A percentile compares a stretch with the other conserved stretches of the same genome.
These are phyloP conservation scores for Cepphus grylle DNA, from an alignment of 2,113 vertebrate species.

Conservation along the genomic window DNA sequence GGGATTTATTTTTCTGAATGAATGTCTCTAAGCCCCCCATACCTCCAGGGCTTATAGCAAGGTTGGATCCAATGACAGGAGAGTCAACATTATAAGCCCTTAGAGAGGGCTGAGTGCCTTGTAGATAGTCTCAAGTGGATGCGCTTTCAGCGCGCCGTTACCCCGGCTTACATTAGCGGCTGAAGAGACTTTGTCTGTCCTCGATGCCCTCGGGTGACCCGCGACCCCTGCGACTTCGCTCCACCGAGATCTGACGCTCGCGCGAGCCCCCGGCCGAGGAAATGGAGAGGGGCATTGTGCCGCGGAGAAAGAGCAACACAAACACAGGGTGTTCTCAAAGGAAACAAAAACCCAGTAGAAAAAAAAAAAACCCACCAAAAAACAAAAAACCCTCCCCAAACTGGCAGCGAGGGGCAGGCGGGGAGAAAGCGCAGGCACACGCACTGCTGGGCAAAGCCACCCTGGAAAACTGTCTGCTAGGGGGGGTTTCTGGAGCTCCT, in stretches of 20 bases:
- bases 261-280: slow-evolving; percentile 68
- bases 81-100: slow-evolving; percentile 80
- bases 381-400: background rate
- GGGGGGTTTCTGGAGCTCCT: background rate
- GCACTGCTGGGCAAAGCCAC: accelerated
- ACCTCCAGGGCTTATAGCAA: slow-evolving; percentile 75
- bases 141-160: slow-evolving; percentile 77
- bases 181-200: slow-evolving; percentile 76
- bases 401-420: background rate
- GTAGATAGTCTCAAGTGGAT: slow-evolving; percentile 80
- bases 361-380: background rate
- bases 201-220: slow-evolving; percentile 77
- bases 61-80: slow-evolving; percentile 77
- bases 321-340: slow-evolving; percentile 77
- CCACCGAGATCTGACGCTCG: slow-evolving; percentile 68
- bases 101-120: slow-evolving; percentile 74
- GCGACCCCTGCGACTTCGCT: slow-evolving; percentile 74
- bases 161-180: slow-evolving; percentile 77
- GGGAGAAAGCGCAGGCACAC: background rate
- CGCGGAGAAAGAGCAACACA: slow-evolving; percentile 74
- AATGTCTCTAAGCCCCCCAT: slow-evolving; percentile 67
- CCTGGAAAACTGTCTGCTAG: accelerated
- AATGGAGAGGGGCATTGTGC: slow-evolving; percentile 77
- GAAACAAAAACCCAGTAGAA: slow-evolving; percentile 55
- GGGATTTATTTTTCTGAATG: slow-evolving; percentile 72